Conservation (phyloP, 2,113 vertebrate genomes). For the Bucco capensis region DNA sequence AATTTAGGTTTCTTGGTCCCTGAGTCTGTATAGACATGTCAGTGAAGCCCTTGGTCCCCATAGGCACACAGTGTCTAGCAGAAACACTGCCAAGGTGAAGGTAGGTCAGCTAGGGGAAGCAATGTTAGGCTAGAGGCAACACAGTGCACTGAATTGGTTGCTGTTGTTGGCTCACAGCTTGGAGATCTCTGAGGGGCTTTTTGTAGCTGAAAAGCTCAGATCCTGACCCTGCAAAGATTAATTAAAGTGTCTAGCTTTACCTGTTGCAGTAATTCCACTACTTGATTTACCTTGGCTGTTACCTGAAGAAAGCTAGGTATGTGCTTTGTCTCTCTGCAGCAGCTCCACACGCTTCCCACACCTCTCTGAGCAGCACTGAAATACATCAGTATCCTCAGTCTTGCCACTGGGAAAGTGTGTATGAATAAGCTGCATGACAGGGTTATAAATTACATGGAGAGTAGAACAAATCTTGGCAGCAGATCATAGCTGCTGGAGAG, state of each 20-base stretch:
- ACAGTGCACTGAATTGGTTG: not conserved
- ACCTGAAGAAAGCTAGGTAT: not conserved
- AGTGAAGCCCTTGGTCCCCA: not conserved
- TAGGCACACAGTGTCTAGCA: not conserved
- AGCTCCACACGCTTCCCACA: fast-evolving
- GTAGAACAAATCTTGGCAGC: conserved; percentile 35
- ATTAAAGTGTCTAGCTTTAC: not conserved
- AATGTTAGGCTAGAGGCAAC: not conserved
- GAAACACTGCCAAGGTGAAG: not conserved
- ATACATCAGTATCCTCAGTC: not conserved
- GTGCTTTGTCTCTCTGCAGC: not conserved
- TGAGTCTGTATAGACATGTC: not conserved
- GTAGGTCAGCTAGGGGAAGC: not conserved
- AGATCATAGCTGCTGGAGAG: conserved; percentile 27
- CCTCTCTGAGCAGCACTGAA: not conserved
- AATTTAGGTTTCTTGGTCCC: not conserved
- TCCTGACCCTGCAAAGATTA: not conserved
- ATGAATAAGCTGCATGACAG: conserved; percentile 24
- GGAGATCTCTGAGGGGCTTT: not conserved
- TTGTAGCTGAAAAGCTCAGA: not conserved
- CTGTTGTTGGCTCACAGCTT: not conserved
- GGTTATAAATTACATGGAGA: conserved; percentile 28
- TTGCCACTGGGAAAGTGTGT: not conserved
- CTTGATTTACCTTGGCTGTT: not conserved
- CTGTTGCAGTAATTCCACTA: not conserved